Base-by-base conservation (phyloP, 1,140 invertebrate genomes). In the Mya arenaria region DNA sequence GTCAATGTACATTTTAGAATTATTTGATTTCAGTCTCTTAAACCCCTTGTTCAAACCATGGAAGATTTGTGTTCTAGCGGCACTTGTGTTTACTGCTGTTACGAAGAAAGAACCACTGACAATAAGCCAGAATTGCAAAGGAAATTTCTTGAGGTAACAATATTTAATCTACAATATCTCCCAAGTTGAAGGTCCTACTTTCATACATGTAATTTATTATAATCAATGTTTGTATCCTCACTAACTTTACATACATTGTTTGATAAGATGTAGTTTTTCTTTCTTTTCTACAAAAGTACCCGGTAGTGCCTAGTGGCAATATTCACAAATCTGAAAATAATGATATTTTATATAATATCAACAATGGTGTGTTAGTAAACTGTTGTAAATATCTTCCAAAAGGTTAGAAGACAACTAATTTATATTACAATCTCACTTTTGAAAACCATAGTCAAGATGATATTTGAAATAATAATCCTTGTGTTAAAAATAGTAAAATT, bases 91-190 rank as follows among this genome's bases (percentile, higher is more conserved):
- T 83, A 89, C n/a, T 92, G 91, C 63, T 89, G 90, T 73, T 91
- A 90, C 85, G 91, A 92, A 77, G 81, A 91, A 28, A 86, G 91
- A 82, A 87, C 87, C 5, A 88, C 88, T 10, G 90, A 86, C 37
- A 90, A 90, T 36, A 91, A 92, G 85, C 88, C 87, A 13, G 85
- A 85, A 44, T 65, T 92, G 48, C 84, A 92, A 58, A 84, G 62
- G 15, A 83, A 86, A 41, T 92, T 92, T 71, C 88, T 91, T 81
- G 63, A 89, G 85, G 91, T 92, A 60, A 8, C 4, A 30, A 32
- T 5, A 8, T 66, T 15, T 66, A 15, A 10, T 23, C 28, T 10
- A 34, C 15, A 34, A 15, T 34, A 13, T 48, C 10, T 19, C 4
- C 34, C 17, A 5, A 66, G 15, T 15, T 66, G 63, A 15, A 6